A percentile compares a stretch with the other conserved stretches of the same genome.
Evolutionary conservation across 2,113 vertebrate genomes (phyloP).

Genomic region (Chinchilla lanigera): DNA sequence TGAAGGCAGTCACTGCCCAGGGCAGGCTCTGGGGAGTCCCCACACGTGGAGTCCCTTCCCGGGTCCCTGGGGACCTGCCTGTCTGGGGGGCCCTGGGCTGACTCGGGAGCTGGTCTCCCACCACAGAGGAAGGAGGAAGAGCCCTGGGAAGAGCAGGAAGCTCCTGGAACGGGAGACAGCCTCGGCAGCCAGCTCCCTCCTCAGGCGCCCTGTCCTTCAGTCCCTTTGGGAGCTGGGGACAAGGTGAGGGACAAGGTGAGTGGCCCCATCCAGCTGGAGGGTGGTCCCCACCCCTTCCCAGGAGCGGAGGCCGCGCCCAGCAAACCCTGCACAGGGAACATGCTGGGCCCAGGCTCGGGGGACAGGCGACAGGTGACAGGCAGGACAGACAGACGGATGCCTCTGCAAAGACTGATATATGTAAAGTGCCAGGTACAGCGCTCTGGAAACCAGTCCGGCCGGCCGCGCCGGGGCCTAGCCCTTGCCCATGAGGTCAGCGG

Average conservation of each 20-base stretch:
- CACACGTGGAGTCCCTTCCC: neutral
- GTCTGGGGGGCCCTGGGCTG: neutral
- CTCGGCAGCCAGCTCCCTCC: neutral
- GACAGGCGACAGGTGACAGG: neutral
- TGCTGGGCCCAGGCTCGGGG: neutral
- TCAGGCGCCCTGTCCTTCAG: neutral
- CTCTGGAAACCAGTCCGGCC: conserved; percentile 78
- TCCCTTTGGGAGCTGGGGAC: neutral
- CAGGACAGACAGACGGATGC: neutral
- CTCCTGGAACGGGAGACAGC: neutral
- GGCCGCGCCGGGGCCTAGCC: too few species aligned
- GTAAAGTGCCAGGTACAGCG: conserved; percentile 83
- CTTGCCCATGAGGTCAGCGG: too few species aligned
- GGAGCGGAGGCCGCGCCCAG: accelerated
- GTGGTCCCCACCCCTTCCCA: neutral
- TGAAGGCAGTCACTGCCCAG: neutral
- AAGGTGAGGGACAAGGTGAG: accelerated
- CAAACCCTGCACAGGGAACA: neutral
- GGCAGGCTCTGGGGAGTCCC: neutral
- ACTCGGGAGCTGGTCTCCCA: neutral
- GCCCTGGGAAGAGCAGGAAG: neutral
- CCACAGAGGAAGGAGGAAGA: neutral
- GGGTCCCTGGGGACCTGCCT: too few species aligned
- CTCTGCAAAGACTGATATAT: conserved; percentile 59
- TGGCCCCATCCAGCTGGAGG: neutral